Conservation (phyloP, 2,797 vertebrate species). For the Xenopus petersii region DNA sequence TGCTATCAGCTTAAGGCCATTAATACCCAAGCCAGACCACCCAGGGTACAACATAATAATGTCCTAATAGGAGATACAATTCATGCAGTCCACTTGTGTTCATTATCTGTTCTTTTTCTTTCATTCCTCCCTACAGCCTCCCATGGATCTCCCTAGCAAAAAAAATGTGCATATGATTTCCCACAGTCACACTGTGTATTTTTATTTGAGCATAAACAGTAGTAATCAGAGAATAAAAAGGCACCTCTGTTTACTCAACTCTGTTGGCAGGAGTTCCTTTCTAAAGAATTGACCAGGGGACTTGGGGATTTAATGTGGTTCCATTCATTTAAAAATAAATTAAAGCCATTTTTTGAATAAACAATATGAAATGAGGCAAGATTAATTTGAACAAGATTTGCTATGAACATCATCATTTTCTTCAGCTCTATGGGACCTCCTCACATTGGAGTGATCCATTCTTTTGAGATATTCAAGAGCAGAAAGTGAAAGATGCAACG, state of each 20-base stretch:
- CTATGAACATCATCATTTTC: background rate
- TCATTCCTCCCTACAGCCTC: too few relatives aligned
- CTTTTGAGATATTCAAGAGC: constrained; percentile 11
- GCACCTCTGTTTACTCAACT: constrained; percentile 12
- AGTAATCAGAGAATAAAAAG: background rate
- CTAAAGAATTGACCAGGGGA: constrained; percentile 3
- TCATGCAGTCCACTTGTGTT: too few relatives aligned
- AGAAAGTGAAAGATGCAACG: background rate
- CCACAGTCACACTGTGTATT: background rate
- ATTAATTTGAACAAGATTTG: background rate
- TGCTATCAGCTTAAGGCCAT: too few relatives aligned
- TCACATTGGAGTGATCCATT: background rate
- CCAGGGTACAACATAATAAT: too few relatives aligned
- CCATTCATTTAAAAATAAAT: background rate
- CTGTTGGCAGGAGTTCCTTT: background rate
- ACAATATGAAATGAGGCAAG: background rate
- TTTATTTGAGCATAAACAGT: background rate
- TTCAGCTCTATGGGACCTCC: background rate
- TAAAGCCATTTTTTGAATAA: constrained; percentile 3
- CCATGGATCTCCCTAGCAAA: too few relatives aligned
- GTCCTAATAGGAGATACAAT: too few relatives aligned
- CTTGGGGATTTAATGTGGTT: constrained; percentile 3
- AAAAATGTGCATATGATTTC: background rate
- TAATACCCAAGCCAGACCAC: too few relatives aligned
- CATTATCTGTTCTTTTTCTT: too few relatives aligned